Evolutionary conservation across 2,113 vertebrate species (phyloP).

Genomic region (Gambusia affinis): DNA sequence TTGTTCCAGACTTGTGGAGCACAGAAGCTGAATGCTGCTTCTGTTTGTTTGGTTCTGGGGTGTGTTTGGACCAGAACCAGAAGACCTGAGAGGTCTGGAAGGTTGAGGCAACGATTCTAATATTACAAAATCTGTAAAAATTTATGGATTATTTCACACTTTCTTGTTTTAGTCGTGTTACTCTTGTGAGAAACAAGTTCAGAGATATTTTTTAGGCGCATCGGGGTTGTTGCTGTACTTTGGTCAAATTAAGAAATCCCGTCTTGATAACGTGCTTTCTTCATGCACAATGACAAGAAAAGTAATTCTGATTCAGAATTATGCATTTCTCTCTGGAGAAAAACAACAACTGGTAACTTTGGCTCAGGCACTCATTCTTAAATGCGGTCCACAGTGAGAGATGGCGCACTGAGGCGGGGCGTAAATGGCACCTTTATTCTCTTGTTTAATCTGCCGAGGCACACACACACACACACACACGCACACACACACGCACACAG

Average conservation of each 20-base stretch:
- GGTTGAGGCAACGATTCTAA: too few species aligned
- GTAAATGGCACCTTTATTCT: slow-evolving; percentile 42
- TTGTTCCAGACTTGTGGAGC: too few species aligned
- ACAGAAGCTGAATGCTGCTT: too few species aligned
- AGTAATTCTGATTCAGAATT: background rate
- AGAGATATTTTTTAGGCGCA: background rate
- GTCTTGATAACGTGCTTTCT: background rate
- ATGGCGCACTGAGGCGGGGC: slow-evolving; percentile 22
- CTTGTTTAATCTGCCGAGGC: slow-evolving; percentile 53
- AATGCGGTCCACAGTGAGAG: slow-evolving; percentile 41
- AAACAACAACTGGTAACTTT: slow-evolving; percentile 44
- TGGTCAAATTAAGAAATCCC: background rate
- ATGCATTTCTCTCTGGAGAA: background rate
- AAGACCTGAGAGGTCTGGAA: too few species aligned
- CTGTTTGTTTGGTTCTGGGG: too few species aligned
- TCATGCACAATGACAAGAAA: too few species aligned
- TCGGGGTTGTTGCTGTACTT: background rate
- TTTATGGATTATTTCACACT: too few species aligned
- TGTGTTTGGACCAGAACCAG: too few species aligned
- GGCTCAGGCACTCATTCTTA: slow-evolving; percentile 53
- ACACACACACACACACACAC: slow-evolving; percentile 28
- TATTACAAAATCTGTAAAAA: too few species aligned
- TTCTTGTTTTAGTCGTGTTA: too few species aligned
- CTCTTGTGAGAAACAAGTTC: too few species aligned
- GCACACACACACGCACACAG: slow-evolving; percentile 29